These are phyloP conservation scores for Megaceryle torquata DNA, from an alignment of 2,113 vertebrate species.

Conservation along the genomic window DNA sequence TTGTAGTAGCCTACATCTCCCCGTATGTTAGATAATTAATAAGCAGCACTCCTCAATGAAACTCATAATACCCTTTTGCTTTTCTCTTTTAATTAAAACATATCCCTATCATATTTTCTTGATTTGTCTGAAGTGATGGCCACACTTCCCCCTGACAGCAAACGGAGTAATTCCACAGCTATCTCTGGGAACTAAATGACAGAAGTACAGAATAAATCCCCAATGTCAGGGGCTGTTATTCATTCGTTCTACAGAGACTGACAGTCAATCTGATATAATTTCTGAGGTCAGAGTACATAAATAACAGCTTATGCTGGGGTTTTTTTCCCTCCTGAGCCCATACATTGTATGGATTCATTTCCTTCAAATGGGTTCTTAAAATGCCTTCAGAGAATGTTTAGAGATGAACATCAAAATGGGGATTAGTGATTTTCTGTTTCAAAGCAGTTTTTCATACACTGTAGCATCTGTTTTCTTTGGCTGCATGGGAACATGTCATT, in stretches of 20 bases:
- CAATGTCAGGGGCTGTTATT: neutral
- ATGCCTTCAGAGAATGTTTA: slow-evolving; percentile 7
- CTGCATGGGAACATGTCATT: neutral
- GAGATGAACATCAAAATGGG: neutral
- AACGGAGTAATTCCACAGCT: slow-evolving; percentile 1
- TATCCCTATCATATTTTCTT: neutral
- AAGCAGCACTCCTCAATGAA: neutral
- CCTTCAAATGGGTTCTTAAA: slow-evolving; percentile 33
- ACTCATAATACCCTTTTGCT: neutral
- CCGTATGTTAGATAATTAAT: neutral
- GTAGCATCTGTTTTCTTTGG: neutral
- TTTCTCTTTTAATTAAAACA: slow-evolving; percentile 19
- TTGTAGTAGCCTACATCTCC: neutral
- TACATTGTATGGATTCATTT: slow-evolving; percentile 7
- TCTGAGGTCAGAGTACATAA: slow-evolving; percentile 40
- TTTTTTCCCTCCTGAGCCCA: neutral
- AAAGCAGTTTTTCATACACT: neutral
- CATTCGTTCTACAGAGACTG: neutral
- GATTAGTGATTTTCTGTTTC: neutral
- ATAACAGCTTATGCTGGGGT: neutral
- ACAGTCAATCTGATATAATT: neutral
- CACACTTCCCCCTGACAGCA: neutral
- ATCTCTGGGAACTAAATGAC: neutral
- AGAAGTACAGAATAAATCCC: slow-evolving; percentile 8
- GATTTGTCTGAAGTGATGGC: neutral